Base-by-base conservation (phyloP, 2,113 vertebrate species). In the Neolamprologus hecqui region DNA sequence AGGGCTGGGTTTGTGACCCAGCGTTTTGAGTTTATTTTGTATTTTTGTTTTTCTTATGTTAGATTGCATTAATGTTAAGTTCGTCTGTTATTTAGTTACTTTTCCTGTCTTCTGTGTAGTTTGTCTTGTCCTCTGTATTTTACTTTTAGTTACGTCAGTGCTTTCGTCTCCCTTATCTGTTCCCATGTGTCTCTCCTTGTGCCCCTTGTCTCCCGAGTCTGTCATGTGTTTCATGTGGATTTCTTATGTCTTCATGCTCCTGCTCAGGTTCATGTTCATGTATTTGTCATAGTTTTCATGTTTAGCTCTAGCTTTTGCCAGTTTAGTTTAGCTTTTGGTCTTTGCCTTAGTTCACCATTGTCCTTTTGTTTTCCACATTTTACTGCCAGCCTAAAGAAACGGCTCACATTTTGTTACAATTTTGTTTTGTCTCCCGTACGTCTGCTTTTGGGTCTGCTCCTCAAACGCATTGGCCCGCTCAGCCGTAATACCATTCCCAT, bases 361-460 rank as follows among this genome's bases (percentile, higher is more conserved):
- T 65, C 31, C 17, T 65, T 65, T 37, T 65, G 17, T 65, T 37
- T 65, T 7, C 60, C 10, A n/a, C 10, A n/a, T 37, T 65, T 65
- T 65, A 1, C 1, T 65, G 4, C 17, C 33, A 37, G 31, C 17
- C 17, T 37, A 37, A 65, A 37, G 33, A 65, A 37, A 65, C 17
- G 0, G 6, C 60, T 65, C 0, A 2, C 33, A 5, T 65, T 37
- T 65, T 65, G 2, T n/a, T 37, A n/a, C 10, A n/a, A 19, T 65
- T 0, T 65, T 12, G 60, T 12, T 65, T 65, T 65, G 31, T 65
- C 60, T 65, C 31, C 60, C 0, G 3, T 35, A 65, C 0, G 4
- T 35, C 60, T 0, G 31, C 31, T 65, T 65, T 65, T 65, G 0
- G 17, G 31, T 65, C 10, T 3, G 10, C 60, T 65, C 31, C 6